Percentiles rank a stretch among this genome's conserved stretches.
Evolutionary conservation across 2,888 invertebrate species (phyloP).

Genomic region (Eremobia ochroleuca): DNA sequence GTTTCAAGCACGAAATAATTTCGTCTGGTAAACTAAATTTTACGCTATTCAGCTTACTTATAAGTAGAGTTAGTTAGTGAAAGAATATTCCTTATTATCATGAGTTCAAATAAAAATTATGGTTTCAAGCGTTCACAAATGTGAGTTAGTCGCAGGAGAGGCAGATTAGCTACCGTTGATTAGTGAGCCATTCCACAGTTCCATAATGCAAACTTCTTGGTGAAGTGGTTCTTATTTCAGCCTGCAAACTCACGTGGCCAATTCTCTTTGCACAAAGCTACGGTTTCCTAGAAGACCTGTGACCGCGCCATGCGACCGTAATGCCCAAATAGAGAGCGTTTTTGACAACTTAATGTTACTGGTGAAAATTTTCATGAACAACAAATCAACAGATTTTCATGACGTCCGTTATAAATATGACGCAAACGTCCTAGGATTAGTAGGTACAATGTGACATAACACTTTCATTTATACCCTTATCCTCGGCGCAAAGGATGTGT

Average conservation of each 20-base stretch:
- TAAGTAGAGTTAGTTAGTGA: not conserved
- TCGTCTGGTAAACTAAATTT: not conserved
- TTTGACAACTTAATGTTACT: no score
- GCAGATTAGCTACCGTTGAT: no score
- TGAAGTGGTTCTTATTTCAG: not conserved
- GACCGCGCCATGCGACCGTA: no score
- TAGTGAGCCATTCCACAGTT: not conserved
- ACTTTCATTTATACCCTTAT: slow-evolving; percentile 23
- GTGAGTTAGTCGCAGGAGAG: no score
- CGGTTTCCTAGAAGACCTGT: no score
- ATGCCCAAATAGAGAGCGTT: no score
- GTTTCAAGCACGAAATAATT: no score
- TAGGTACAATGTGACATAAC: slow-evolving; percentile 23
- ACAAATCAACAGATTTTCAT: no score
- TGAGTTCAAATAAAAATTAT: not conserved
- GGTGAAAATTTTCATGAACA: no score
- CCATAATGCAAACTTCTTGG: not conserved
- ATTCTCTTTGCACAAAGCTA: not conserved
- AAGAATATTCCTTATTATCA: not conserved
- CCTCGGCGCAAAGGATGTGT: slow-evolving; percentile 21
- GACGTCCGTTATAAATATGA: no score
- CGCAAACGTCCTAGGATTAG: no score
- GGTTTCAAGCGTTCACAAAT: not conserved
- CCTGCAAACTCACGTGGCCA: slow-evolving; percentile 3
- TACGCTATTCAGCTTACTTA: not conserved